phyloP scores from a whole-genome alignment of 2,797 vertebrate species.

The Falco naumanni region DNA sequence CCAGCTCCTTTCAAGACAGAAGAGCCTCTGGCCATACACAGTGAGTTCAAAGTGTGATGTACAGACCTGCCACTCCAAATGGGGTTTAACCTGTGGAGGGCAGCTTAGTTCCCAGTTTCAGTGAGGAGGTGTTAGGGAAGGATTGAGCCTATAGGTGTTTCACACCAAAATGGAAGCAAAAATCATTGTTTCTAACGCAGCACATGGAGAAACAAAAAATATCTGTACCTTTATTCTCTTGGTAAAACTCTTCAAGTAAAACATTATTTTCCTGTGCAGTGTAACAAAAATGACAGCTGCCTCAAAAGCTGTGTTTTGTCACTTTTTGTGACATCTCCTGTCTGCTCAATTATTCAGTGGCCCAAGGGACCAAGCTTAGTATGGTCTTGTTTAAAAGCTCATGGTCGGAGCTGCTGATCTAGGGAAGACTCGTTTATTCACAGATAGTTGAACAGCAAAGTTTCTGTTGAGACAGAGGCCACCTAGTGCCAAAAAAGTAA shows the following conservation, averaged over 20 bases:
- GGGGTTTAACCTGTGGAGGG: background rate
- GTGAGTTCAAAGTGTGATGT: background rate
- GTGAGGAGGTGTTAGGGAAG: background rate
- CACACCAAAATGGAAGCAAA: background rate
- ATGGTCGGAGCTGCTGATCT: background rate
- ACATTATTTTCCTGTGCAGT: background rate
- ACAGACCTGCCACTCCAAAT: background rate
- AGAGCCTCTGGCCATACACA: background rate
- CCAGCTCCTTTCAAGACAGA: background rate
- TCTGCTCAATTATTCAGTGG: background rate
- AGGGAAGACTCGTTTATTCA: background rate
- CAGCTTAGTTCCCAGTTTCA: background rate
- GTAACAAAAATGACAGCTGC: background rate
- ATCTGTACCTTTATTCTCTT: background rate
- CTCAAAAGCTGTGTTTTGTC: constrained; percentile 30
- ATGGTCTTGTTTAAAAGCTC: background rate
- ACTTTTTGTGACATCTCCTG: background rate
- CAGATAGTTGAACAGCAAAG: background rate
- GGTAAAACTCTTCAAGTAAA: background rate
- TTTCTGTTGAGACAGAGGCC: background rate
- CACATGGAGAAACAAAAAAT: background rate
- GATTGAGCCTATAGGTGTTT: background rate
- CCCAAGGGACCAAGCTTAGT: background rate
- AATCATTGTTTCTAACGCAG: background rate
- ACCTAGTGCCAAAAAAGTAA: background rate